Base-by-base conservation (phyloP, 2,797 vertebrate genomes). In the Coreius guichenoti region DNA sequence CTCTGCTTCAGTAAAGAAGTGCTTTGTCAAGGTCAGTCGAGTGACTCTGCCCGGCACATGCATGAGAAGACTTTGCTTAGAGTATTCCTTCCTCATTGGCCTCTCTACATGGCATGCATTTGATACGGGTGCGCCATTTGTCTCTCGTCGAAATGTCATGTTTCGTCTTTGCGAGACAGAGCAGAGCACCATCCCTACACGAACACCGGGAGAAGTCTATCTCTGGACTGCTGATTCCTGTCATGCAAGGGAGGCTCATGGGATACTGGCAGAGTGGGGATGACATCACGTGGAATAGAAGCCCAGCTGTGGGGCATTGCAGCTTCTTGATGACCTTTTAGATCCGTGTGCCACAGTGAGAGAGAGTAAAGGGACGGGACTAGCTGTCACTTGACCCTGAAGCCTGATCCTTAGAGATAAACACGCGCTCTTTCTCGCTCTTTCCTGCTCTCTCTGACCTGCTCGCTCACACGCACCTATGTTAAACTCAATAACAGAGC, bases 1-100 rank as follows among this genome's bases (percentile, higher is more conserved):
- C 69, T 29, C 83, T 69, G 70, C 47, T 77, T 86, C 36, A 86
- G 69, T 88, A 74, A 88, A 88, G 87, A 87, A 83, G 81, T 84
- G 86, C 84, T 87, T 89, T 89, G 84, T 92, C 87, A 92, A 92
- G 90, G 92, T 90, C 91, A 87, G 69, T 56, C 81, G 82, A 87
- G 86, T 80, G 77, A 83, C 54, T 87, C 76, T 89, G 74, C 73
- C 68, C 79, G 51, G 82, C 79, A 86, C 82, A 81, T 45, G 39
- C 65, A 29, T 75, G 83, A 31, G 69, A 58, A 65, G 75, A 39
- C 47, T 81, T 70, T 54, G 39, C 75, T 86, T 49, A 67, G 39
- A 31, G 8, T 74, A 31, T 72, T 56, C 29, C 70, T 76, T 29
- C 39, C 65, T 36, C 67, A 12, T 58, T 61, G 83, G 16, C 33